Base-by-base conservation (phyloP, 2,113 vertebrate species). In the Perca schrenkii region DNA sequence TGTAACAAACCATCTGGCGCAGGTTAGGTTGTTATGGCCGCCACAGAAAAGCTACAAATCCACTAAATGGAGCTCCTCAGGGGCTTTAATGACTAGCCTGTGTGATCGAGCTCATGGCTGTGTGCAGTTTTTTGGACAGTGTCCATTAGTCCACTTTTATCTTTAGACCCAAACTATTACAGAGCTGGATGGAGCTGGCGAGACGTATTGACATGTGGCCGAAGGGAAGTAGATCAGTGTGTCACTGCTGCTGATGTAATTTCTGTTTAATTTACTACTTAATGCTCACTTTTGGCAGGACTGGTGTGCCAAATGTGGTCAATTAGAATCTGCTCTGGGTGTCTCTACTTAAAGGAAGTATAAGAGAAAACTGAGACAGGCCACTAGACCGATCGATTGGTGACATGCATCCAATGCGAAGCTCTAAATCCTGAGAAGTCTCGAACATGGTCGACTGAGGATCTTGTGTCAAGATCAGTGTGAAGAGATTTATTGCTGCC, bases 141-240 rank as follows among this genome's bases (percentile, higher is more conserved):
- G 54, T 84, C 86, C 86, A 91, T 82, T 86, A 90, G 84, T 81
- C 82, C 81, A 71, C 34, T 40, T 86, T 87, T 88, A 91, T 91
- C 80, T 89, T 90, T 89, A 93, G 86, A 74, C 53, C 10, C 22
- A 7, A 31, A 54, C 81, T 53, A 65, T 70, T 70, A 83, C 54
- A 36, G 74, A 77, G 69, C 75, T 78, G 84, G 73, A 82, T 80
- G 36, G 57, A 76, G 80, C 10, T 22, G 43, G 57, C 53, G 64
- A 74, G 85, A 86, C 43, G 31, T 79, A 81, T 88, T 57, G 88
- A 91, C 77, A 56, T 64, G 31, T 60, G 67, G 52, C 75, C 58
- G 53, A 78, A 83, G 68, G 67, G 83, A 86, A 84, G 64, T 85
- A 19, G 74, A 93, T 88, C 73, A 84, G 60, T 34, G 36, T 58